Evolutionary conservation across 2,797 vertebrate species (phyloP).

Genomic region (Hafferia zeledoni): DNA sequence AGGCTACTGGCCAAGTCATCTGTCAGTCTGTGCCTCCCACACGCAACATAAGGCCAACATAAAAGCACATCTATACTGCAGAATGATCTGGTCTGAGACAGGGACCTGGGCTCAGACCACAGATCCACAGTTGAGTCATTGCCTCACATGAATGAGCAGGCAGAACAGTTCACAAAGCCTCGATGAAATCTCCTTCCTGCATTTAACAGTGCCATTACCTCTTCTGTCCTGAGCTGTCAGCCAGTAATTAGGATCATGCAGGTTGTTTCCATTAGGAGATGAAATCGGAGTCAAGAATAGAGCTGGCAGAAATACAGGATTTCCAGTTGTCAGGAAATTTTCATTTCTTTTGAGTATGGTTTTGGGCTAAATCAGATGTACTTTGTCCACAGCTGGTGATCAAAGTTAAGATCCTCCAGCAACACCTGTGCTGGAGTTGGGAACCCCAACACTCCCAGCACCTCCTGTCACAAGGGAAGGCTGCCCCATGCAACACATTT

Average conservation of each 20-base stretch:
- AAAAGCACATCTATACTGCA: neutral
- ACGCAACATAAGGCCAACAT: neutral
- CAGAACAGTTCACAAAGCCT: constrained; percentile 33
- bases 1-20: constrained; percentile 6
- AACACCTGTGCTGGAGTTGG: neutral
- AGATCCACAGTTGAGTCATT: neutral
- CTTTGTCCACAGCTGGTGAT: neutral
- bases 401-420: neutral
- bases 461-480: neutral
- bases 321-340: constrained; percentile 46
- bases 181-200: constrained; percentile 36
- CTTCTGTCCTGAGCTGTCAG: neutral
- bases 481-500: neutral
- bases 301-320: constrained; percentile 12
- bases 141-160: neutral
- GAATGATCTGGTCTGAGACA: neutral
- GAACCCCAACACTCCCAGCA: neutral
- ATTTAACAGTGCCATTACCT: constrained; percentile 33
- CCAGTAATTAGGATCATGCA: constrained; percentile 49
- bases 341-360: neutral
- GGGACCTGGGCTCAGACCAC: neutral
- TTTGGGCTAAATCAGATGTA: neutral
- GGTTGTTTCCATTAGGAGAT: constrained; percentile 58
- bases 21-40: neutral
- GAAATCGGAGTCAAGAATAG: constrained; percentile 24